These are phyloP conservation scores for Gonatopus flavifemur DNA, from an alignment of 1,140 invertebrate genomes.

Conservation along the genomic window DNA sequence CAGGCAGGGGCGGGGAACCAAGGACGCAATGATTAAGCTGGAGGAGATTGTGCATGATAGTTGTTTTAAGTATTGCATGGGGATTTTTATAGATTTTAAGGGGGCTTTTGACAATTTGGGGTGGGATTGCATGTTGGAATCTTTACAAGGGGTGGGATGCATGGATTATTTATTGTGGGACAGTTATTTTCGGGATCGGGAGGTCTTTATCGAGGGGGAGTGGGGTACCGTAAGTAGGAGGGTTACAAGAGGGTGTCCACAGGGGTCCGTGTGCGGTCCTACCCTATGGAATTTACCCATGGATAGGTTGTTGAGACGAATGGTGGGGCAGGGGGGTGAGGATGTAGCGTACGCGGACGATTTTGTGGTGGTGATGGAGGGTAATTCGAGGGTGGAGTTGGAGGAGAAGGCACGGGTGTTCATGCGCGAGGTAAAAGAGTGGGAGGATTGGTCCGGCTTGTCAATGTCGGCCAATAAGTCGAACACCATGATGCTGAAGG, in stretches of 20 bases:
- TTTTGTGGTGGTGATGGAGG: too few species aligned
- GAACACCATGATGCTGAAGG: too few species aligned
- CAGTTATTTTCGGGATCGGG: background rate
- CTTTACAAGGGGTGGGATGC: constrained; percentile 12
- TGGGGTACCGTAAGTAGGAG: constrained; percentile 10
- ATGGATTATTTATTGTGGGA: background rate
- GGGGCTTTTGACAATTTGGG: constrained; percentile 38
- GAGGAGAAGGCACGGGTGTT: too few species aligned
- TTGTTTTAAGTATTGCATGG: background rate
- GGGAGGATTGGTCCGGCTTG: too few species aligned
- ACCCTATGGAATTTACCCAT: constrained; percentile 47
- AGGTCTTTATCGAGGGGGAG: background rate
- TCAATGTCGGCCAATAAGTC: too few species aligned
- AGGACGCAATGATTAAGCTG: constrained; percentile 2
- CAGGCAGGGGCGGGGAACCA: background rate
- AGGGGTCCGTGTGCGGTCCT: constrained; percentile 49
- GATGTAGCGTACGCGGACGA: too few species aligned
- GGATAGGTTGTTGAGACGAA: too few species aligned
- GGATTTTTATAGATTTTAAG: constrained; percentile 28
- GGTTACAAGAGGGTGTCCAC: constrained; percentile 44
- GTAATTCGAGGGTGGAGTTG: too few species aligned
- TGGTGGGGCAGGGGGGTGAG: too few species aligned
- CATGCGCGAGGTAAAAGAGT: too few species aligned
- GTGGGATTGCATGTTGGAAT: constrained; percentile 20
- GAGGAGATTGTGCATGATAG: background rate